Conservation (phyloP, 2,797 vertebrate species). For the Octomys mimax region DNA sequence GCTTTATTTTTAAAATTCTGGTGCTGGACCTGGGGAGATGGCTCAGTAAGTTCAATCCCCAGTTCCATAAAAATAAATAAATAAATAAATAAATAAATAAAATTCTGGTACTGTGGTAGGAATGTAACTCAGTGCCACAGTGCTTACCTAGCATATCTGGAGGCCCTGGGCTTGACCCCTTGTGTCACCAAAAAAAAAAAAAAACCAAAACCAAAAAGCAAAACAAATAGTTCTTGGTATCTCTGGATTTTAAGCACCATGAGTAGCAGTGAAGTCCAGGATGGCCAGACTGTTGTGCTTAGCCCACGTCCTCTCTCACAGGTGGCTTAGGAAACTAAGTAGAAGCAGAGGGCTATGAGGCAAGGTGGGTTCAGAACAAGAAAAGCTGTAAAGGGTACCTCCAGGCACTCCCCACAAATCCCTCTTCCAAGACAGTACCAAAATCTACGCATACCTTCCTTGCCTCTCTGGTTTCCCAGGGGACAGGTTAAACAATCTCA, state of each 20-base stretch:
- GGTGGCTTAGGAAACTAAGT: neutral
- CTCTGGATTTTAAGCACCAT: neutral
- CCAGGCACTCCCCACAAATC: neutral
- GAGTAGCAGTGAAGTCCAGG: neutral
- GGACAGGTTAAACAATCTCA: neutral
- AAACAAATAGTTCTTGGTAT: neutral
- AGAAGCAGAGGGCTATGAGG: neutral
- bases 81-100: too few species aligned
- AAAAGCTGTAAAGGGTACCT: neutral
- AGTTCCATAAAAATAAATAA: too few species aligned
- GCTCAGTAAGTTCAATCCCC: too few species aligned
- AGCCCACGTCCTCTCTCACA: neutral
- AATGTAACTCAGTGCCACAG: too few species aligned
- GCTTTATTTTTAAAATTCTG: neutral
- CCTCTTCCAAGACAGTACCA: neutral
- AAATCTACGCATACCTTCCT: neutral
- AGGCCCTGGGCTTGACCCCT: neutral
- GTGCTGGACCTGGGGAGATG: neutral
- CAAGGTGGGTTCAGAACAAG: neutral
- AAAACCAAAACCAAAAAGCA: neutral
- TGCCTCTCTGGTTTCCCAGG: neutral
- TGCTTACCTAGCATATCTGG: neutral
- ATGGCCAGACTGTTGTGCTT: neutral
- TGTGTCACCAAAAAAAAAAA: neutral
- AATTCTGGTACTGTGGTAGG: too few species aligned